Base-by-base conservation (phyloP, 2,888 invertebrate species). In the Lapara coniferarum region DNA sequence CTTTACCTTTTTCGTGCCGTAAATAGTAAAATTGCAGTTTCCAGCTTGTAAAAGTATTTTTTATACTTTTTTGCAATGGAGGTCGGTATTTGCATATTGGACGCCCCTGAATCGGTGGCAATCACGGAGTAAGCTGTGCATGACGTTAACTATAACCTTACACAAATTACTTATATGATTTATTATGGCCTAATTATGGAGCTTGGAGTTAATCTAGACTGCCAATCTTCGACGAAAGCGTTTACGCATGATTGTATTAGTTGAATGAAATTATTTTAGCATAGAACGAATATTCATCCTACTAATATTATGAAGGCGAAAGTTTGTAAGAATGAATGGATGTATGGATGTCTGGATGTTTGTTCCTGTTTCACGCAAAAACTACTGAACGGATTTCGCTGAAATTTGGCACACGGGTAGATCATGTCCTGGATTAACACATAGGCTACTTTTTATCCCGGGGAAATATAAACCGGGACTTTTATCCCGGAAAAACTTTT, bases 91-190 rank as follows among this genome's bases (percentile, higher is more conserved):
- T 63, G 63, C 63, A 63, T 63, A 63, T 63, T 49, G 49, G 13
- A 63, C 59, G 68, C 68, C 68, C 69, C 53, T 70, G 57, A 69
- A 69, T 74, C 52, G 49, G 63, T 63, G 59, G 66, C 68, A 72
- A 74, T 72, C 68, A 69, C 49, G 57, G 51, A 44, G 51, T 72
- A 70, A 68, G 67, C 46, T 63, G 19, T 71, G 52, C 37, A 74
- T 75, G 75, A 77, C 78, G 74, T 72, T 71, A 72, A 71, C 72
- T 76, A 72, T 72, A 73, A 72, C 72, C 73, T 69, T 16, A 69
- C 63, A 71, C 53, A 73, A 63, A 77, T 76, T 74, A 72, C 69
- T 70, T 19, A 66, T 75, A 75, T 77, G 73, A 78, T 83, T 79
- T 77, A 79, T 77, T 46, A 16, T 44, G 66, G 46, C 66, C 67